Evolutionary conservation across 2,888 invertebrate genomes (phyloP), one percentile per base, ranked within the genome.

Genomic region (Leucophora obtusa): DNA sequence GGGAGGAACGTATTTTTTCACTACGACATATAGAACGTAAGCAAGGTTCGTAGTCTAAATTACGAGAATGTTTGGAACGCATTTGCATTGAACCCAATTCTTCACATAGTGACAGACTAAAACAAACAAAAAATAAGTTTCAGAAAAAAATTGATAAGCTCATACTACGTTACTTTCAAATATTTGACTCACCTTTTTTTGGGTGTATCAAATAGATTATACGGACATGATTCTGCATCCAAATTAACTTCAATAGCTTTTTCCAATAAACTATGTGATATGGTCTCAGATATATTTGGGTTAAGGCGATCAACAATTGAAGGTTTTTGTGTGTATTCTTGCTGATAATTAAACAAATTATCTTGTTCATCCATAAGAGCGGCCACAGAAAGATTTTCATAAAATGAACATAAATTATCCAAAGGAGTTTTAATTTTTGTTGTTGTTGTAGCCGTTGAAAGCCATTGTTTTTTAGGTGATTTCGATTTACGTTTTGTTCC

Each of bases 11-110:
- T 14, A 85, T 85, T 83, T 92, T 92, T 87, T 96, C 96, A 53
- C 92, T 91, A 82, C 95, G 92, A 83, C 94, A 94, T 71, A 96
- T 94, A 15, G 92, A 89, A 38, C 96, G 92, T 82, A 95, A 91
- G 0, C 91, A 87, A 0, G 96, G 92, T 89, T 95, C 92, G 87
- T 94, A 95, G 89, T 96, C 96, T 68, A 93, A 83, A 0, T 92
- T 90, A 7, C 93, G 88, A 0, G 92, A 90, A 82, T 91, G 91
- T 66, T 92, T 90, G 83, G 94, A 93, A 24, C 93, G 89, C 14
- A 89, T 86, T 6, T 89, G 89, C 9, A 90, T 90, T 7, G 89
- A 86, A 35, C 92, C 91, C 53, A 94, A 85, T 9, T 92, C 83
- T 0, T 85, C 84, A 17, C 82, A 73, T 24, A 95, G 87, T 85